Percentiles rank a stretch among this genome's conserved stretches.
Conservation (phyloP, 1,140 invertebrate species). For the Drosophila pectinifera region DNA sequence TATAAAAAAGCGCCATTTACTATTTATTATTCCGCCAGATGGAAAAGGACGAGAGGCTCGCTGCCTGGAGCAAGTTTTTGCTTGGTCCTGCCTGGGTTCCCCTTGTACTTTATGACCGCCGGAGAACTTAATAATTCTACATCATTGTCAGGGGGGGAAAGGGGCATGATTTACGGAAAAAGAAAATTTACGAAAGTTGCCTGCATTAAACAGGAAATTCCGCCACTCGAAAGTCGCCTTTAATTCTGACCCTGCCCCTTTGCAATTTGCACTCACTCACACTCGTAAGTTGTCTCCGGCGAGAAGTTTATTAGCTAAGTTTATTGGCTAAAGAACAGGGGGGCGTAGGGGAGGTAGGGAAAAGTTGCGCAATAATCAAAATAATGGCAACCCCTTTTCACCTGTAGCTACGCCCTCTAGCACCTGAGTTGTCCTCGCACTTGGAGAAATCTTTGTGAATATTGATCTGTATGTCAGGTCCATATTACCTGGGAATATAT, state of each 20-base stretch:
- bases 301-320: slow-evolving; percentile 41
- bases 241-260: neutral
- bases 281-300: slow-evolving; percentile 17
- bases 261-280: slow-evolving; percentile 11
- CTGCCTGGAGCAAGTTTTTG: neutral
- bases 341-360: neutral
- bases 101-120: slow-evolving; percentile 47
- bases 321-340: neutral
- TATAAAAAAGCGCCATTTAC: slow-evolving; percentile 73
- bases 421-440: neutral
- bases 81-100: neutral
- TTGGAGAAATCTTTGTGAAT: too few species aligned
- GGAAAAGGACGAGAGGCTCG: neutral
- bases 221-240: slow-evolving; percentile 13
- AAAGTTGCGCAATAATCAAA: slow-evolving; percentile 61
- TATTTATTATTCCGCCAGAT: slow-evolving; percentile 62
- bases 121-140: slow-evolving; percentile 72
- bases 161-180: too few species aligned
- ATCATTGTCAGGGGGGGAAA: slow-evolving; percentile 61
- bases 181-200: too few species aligned
- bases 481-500: too few species aligned
- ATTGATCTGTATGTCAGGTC: too few species aligned
- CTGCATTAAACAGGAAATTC: slow-evolving; percentile 23
- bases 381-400: slow-evolving; percentile 8
- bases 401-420: neutral